These are phyloP conservation scores for Lanius ludovicianus DNA, from an alignment of 2,113 vertebrate species.

Conservation along the genomic window DNA sequence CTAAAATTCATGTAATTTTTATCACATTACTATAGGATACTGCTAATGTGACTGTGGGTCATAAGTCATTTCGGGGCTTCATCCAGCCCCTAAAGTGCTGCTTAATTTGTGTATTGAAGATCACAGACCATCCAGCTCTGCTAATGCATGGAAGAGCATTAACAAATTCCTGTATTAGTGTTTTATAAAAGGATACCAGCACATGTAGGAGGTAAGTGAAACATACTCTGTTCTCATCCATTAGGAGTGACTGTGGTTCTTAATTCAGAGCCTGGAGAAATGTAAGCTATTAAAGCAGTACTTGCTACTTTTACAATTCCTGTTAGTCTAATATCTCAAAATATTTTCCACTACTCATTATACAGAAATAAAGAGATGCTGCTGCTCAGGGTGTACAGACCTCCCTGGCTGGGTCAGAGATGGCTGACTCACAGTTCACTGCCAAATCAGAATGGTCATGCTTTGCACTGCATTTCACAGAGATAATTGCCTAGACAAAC, in stretches of 20 bases:
- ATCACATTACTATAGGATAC: background rate
- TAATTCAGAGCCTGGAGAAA: slow-evolving; percentile 8
- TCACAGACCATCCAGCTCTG: background rate
- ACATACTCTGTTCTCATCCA: background rate
- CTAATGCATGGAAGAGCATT: background rate
- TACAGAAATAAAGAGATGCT: background rate
- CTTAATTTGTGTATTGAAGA: background rate
- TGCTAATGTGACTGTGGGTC: background rate
- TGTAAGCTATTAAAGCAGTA: background rate
- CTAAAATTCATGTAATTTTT: background rate
- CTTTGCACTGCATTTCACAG: background rate
- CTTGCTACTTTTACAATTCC: background rate
- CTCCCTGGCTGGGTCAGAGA: background rate
- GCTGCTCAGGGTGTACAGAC: background rate
- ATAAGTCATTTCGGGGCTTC: background rate
- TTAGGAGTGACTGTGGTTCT: background rate
- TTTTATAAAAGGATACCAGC: background rate
- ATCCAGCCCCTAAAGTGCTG: background rate
- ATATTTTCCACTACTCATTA: background rate
- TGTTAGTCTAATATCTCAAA: background rate
- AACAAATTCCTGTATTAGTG: background rate
- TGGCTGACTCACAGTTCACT: background rate
- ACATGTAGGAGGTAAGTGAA: background rate
- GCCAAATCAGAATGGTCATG: background rate
- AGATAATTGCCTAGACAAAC: background rate